Evolutionary conservation across 2,113 vertebrate species (phyloP), one percentile per base, ranked within the genome.

Genomic region (Talpa occidentalis): DNA sequence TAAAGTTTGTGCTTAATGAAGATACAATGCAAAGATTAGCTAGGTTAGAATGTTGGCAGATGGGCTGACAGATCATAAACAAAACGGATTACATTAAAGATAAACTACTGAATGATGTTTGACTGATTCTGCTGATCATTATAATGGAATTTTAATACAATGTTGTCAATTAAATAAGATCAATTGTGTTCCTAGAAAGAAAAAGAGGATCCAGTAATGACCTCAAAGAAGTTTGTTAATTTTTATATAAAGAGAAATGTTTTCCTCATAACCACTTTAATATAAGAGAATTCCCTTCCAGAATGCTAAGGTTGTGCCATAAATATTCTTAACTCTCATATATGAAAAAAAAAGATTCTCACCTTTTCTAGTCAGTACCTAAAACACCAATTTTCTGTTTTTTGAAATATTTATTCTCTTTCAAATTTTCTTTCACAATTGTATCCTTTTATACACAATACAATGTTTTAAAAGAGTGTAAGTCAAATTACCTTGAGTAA

Each of bases 201-300:
- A 64, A 93, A 74, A 59, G 59, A 21, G 16, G 52, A 85, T 22
- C 0, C 10, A 1, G 1, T 76, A 1, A 76, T 42, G 84, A 5
- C 0, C 32, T 66, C 49, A 66, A 24, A 88, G 32, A 81, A 64
- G 35, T 54, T 1, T 35, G 2, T 2, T 5, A 10, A 47, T 73
- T 5, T 35, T 1, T 10, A 90, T 70, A 52, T n/a, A 42, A 11
- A 30, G 37, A 12, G 16, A 10, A 32, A 66, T 40, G 12, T 40
- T 49, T 72, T 35, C 12, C 12, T 26, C 35, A 26, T 83, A 32
- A 10, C 1, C 16, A 70, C 72, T 76, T 3, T 89, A 49, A 77
- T 52, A 79, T 32, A 15, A 77, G 66, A 96, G 1, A 49, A 73
- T 93, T 85, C 4, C 97, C 64, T 77, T 87, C 32, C 52, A 82